Conservation (phyloP, 2,113 vertebrate genomes). For the Petromus typicus region DNA sequence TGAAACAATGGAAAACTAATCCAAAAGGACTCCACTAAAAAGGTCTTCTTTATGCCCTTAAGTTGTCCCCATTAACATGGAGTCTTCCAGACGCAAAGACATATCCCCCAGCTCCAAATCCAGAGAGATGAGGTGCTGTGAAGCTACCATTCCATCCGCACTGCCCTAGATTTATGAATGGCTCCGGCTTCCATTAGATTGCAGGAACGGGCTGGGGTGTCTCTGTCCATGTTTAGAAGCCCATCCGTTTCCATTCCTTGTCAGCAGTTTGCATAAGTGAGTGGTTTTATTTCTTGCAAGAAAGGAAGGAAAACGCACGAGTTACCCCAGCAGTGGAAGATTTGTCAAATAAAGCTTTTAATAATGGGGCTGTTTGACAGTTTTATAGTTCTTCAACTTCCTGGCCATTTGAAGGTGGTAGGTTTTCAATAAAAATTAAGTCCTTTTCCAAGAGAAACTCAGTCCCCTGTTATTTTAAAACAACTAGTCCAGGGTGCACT, state of each 20-base stretch:
- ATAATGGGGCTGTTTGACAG: constrained; percentile 89
- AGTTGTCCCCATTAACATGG: neutral
- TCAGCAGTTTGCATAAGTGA: constrained; percentile 89
- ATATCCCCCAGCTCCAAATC: neutral
- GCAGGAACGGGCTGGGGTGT: constrained; percentile 80
- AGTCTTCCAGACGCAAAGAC: constrained; percentile 48
- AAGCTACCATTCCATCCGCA: constrained; percentile 47
- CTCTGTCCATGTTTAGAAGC: constrained; percentile 83
- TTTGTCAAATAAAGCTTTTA: constrained; percentile 91
- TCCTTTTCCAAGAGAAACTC: constrained; percentile 88
- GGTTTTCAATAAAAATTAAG: constrained; percentile 91
- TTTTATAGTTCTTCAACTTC: constrained; percentile 89
- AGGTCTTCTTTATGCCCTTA: neutral
- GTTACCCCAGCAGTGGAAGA: constrained; percentile 86
- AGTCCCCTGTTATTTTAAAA: constrained; percentile 87
- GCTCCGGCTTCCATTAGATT: constrained; percentile 80
- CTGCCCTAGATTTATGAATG: constrained; percentile 83
- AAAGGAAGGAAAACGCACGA: constrained; percentile 85
- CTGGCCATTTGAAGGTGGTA: constrained; percentile 88
- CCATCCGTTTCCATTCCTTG: constrained; percentile 88
- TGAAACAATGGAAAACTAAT: neutral
- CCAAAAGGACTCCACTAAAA: neutral
- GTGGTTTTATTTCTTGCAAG: constrained; percentile 88
- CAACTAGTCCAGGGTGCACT: constrained; percentile 85
- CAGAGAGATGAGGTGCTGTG: constrained; percentile 25